Percentiles rank a stretch among this genome's conserved stretches.
phyloP scores from a whole-genome alignment of 2,797 vertebrate species.

The Anisognathus igniventris region DNA sequence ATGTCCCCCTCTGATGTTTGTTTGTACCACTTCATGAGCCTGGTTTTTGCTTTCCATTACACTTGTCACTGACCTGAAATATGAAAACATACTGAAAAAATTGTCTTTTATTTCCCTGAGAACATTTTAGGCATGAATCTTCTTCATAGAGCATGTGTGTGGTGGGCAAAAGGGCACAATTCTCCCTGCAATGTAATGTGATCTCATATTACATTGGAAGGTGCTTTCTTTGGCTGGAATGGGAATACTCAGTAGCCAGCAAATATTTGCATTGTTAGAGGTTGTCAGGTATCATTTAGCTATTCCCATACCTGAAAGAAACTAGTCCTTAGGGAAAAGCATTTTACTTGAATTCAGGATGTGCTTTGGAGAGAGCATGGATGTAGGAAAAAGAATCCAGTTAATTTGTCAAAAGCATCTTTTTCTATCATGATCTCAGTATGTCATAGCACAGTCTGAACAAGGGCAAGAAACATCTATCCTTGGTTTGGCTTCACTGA shows the following conservation, averaged over 20 bases:
- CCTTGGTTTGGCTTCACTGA: background rate
- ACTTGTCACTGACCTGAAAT: background rate
- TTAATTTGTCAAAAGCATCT: background rate
- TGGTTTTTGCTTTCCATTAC: background rate
- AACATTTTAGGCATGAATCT: background rate
- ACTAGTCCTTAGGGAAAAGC: background rate
- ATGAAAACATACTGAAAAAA: background rate
- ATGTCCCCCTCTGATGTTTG: background rate
- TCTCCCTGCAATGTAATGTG: background rate
- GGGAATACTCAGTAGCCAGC: background rate
- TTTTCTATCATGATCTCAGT: accelerated
- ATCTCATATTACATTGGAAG: background rate
- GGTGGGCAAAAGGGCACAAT: background rate
- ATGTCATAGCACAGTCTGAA: background rate
- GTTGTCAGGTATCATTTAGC: background rate
- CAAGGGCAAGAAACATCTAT: background rate
- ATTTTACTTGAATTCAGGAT: background rate
- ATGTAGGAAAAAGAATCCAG: background rate
- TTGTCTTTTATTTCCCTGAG: background rate
- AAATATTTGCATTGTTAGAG: background rate
- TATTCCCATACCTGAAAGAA: background rate
- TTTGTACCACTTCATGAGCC: background rate
- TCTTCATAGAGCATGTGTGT: background rate
- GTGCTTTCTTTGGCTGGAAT: background rate
- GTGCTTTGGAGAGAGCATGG: background rate